Evolutionary conservation across 2,113 vertebrate species (phyloP), one percentile per base, ranked within the genome.

Genomic region (Butastur rufipennis): DNA sequence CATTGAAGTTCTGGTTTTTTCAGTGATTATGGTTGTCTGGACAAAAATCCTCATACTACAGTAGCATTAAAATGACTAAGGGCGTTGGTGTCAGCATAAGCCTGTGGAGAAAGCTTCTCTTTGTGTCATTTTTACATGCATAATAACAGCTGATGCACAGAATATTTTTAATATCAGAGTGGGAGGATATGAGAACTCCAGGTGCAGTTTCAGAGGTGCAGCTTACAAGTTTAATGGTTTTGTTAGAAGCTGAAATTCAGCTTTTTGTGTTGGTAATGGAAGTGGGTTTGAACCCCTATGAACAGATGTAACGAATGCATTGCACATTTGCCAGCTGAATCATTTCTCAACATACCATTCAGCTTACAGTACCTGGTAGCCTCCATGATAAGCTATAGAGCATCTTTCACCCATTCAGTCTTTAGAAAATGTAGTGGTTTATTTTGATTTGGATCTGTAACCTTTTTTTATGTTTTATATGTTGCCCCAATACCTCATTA

Each of bases 101-200:
- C 53, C 74, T 56, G 43, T 82, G 40, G 78, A 95, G 55, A 93
- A 95, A 58, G 55, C 58, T 90, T 45, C 59, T 93, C 90, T 82
- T 89, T 83, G 48, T 96, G 94, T 95, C 92, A 83, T 88, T 94
- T 92, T 86, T 83, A 43, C 55, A 74, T 83, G 79, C 75, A 71
- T 96, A 95, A 81, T 92, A 96, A 88, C 88, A 95, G 96, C 59
- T 95, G 95, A 97, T 90, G 86, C 9, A 9, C 82, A 71, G 92
- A 93, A 81, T 82, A 93, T 96, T 94, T 96, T 97, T 96, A 96
- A 97, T 95, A 90, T 71, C 75, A 43, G 96, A 95, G 90, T 97
- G 93, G 96, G 96, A 97, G 97, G 95, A 94, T 90, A 86, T 94
- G 92, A 94, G 88, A 97, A 88, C 79, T 90, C 63, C 93, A 97